Base-by-base conservation (phyloP, 2,797 vertebrate genomes). In the Gymnothorax reevesii region DNA sequence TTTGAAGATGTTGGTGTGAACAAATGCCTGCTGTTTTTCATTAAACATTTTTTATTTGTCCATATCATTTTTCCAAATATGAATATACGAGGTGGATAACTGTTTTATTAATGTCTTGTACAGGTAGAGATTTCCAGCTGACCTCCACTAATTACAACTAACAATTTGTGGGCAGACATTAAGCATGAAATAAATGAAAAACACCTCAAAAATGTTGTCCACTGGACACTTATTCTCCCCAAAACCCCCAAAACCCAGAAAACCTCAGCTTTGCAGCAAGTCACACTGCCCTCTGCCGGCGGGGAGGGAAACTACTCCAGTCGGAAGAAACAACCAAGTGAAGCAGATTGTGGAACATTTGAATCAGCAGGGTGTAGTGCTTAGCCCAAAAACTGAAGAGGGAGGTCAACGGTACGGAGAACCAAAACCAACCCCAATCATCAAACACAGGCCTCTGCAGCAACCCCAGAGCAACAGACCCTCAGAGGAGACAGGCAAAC, bases 271-370 rank as follows among this genome's bases (percentile, higher is more conserved):
- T 49, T 33, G 2, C 49, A 80, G n/a, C 2, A 52, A 80, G 7
- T 80, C 77, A 55, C 77, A 22, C 49, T 80, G 25, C 49, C 17
- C 22, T 27, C 15, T 13, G 71, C 57, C 9, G 8, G 55, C 33
- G 49, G 75, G 80, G 10, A 57, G 73, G 52, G 54, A 4, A 25
- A 54, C 42, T 10, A 55, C 13, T 2, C 17, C 55, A 49, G 17
- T 71, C 49, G 82, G 49, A 80, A 66, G 66, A n/a, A 82, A 87
- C 15, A 86, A 84, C 25, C 87, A 87, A 52, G 89, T 88, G 15
- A 88, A 88, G 83, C 69, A 84, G n/a, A 88, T 86, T 2, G 73
- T 89, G n/a, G 55, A 52, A 57, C 87, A 86, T 3, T 87, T 88
- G 82, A 84, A 77, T 57, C 73, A 25, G 10, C 84, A 87, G 83